Percentiles rank a stretch among this genome's conserved stretches.
phyloP scores from a whole-genome alignment of 2,113 vertebrate genomes.

The Ceyx margarethae region DNA sequence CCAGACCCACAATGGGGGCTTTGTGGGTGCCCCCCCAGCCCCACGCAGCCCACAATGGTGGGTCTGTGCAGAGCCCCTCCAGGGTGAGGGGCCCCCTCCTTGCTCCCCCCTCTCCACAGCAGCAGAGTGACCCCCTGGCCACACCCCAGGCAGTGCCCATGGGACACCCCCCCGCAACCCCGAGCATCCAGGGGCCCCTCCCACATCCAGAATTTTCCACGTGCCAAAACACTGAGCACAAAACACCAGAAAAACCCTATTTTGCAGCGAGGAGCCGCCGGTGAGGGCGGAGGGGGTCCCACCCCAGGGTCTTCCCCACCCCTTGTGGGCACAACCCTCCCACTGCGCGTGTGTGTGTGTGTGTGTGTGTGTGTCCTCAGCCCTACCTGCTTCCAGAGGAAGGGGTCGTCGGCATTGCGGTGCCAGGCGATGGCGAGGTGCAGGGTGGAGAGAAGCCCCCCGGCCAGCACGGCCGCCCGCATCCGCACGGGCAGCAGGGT shows the following conservation, averaged over 20 bases:
- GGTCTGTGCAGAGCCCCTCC: background rate
- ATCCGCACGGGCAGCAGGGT: conserved; percentile 94
- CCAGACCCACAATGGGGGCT: conserved; percentile 26
- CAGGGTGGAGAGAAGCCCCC: conserved; percentile 84
- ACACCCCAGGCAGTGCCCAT: background rate
- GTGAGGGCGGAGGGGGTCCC: no score
- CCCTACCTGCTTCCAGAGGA: conserved; percentile 94
- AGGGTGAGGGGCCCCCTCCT: background rate
- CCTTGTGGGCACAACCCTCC: no score
- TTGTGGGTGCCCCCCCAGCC: background rate
- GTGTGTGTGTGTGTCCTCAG: no score
- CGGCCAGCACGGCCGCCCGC: conserved; percentile 91
- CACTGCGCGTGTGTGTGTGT: no score
- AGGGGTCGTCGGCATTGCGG: conserved; percentile 82
- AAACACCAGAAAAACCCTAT: background rate
- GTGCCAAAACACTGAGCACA: background rate
- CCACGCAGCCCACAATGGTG: conserved; percentile 6
- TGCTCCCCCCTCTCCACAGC: no score
- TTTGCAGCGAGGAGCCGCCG: background rate
- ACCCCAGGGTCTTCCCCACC: no score
- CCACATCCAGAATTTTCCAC: conserved; percentile 5
- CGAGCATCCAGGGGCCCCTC: background rate
- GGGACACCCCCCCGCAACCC: background rate
- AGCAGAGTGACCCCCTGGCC: background rate
- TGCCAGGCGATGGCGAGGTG: conserved; percentile 90